phyloP scores from a whole-genome alignment of 2,113 vertebrate genomes.

The Platysteira castanea region DNA sequence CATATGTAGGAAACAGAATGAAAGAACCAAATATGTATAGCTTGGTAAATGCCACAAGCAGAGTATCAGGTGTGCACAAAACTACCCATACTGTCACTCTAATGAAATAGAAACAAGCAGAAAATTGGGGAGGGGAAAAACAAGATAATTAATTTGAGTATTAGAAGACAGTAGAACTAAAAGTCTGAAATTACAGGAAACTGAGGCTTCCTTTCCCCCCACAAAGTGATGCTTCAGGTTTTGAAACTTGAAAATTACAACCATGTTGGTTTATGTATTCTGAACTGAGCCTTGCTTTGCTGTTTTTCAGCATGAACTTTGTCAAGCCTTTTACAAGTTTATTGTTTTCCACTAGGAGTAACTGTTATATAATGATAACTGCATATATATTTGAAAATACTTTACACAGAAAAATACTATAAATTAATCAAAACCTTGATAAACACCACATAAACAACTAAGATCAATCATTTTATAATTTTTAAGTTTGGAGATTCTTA shows the following conservation, averaged over 20 bases:
- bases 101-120: not conserved
- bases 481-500: conserved; percentile 63
- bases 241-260: not conserved
- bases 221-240: not conserved
- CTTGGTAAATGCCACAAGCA: not conserved
- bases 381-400: not conserved
- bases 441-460: not conserved
- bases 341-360: not conserved
- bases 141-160: not conserved
- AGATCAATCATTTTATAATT: not conserved
- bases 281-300: not conserved
- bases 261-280: not conserved
- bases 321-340: not conserved
- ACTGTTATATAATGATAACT: not conserved
- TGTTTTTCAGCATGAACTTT: not conserved
- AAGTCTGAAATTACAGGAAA: not conserved
- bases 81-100: not conserved
- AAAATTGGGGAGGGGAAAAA: not conserved
- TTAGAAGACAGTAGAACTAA: not conserved
- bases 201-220: not conserved
- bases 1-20: not conserved
- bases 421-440: not conserved
- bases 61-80: not conserved
- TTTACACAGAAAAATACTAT: not conserved
- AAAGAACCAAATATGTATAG: not conserved